Conservation (phyloP, 2,113 vertebrate species). For the Sisor rabdophorus region DNA sequence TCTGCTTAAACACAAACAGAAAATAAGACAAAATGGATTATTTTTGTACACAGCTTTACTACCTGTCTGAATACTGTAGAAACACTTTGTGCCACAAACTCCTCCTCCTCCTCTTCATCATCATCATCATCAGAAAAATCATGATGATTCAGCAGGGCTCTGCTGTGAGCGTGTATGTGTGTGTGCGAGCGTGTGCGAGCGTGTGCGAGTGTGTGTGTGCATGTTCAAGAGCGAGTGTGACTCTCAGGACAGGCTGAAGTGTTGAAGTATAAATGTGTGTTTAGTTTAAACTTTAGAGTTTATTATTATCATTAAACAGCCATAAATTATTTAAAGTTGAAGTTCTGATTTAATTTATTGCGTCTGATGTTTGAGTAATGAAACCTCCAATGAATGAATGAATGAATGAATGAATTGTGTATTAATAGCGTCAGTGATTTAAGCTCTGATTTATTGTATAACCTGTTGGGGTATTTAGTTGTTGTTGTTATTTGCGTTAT, state of each 20-base stretch:
- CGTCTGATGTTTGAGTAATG: no score
- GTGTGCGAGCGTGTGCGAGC: background rate
- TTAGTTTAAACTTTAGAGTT: background rate
- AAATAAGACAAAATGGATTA: no score
- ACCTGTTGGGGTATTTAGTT: background rate
- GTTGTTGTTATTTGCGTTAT: background rate
- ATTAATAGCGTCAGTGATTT: background rate
- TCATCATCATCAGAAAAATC: no score
- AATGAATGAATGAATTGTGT: background rate
- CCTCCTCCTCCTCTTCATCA: no score
- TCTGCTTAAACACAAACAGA: no score
- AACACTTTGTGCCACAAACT: no score
- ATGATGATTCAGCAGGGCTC: background rate
- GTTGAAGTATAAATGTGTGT: background rate
- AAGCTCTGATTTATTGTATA: background rate
- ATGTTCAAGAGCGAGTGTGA: slow-evolving; percentile 1
- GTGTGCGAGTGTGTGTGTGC: background rate
- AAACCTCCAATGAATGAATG: no score
- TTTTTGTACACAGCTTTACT: no score
- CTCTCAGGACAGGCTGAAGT: slow-evolving; percentile 37
- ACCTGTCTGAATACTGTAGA: no score
- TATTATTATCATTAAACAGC: slow-evolving; percentile 26
- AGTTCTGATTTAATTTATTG: background rate
- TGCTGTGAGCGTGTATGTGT: background rate
- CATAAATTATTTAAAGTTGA: slow-evolving; percentile 10